A percentile compares a stretch with the other conserved stretches of the same genome.
Conservation (phyloP, 2,888 invertebrate species). For the Gastrophysa polygoni region DNA sequence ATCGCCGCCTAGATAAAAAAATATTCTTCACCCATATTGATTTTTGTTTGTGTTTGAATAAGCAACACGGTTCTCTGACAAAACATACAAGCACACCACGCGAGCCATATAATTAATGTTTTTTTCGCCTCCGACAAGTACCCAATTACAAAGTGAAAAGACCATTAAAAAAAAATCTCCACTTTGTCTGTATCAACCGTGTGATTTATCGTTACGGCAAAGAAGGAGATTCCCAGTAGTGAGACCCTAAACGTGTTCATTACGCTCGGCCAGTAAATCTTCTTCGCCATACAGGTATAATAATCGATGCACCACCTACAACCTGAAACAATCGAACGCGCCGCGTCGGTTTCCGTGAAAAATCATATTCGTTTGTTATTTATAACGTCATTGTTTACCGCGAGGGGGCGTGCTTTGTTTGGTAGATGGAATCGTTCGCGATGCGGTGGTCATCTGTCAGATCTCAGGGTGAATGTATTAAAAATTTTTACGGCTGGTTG, state of each 20-base stretch:
- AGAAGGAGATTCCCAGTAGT: slow-evolving; percentile 9
- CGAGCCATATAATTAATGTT: background rate
- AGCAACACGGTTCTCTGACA: too few species aligned
- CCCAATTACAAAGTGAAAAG: background rate
- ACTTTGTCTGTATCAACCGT: slow-evolving; percentile 1
- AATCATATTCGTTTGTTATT: slow-evolving; percentile 22
- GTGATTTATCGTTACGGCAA: slow-evolving; percentile 16
- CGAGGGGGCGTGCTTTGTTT: slow-evolving; percentile 15
- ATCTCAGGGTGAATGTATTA: too few species aligned
- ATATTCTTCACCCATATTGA: too few species aligned
- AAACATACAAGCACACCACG: background rate
- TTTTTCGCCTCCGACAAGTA: background rate
- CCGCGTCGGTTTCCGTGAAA: slow-evolving; percentile 23
- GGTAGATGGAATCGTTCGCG: slow-evolving; percentile 23
- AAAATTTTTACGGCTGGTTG: too few species aligned
- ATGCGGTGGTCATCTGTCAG: background rate
- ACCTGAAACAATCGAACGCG: slow-evolving; percentile 23
- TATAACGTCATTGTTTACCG: slow-evolving; percentile 20
- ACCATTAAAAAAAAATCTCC: background rate
- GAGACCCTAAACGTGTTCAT: slow-evolving; percentile 21
- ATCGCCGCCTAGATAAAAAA: too few species aligned
- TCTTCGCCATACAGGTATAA: slow-evolving; percentile 16
- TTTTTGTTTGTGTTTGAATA: too few species aligned
- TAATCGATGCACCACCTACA: slow-evolving; percentile 31
- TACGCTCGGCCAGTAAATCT: slow-evolving; percentile 21